Base-by-base conservation (phyloP, 2,888 invertebrate genomes). In the Ochropleura plecta region DNA sequence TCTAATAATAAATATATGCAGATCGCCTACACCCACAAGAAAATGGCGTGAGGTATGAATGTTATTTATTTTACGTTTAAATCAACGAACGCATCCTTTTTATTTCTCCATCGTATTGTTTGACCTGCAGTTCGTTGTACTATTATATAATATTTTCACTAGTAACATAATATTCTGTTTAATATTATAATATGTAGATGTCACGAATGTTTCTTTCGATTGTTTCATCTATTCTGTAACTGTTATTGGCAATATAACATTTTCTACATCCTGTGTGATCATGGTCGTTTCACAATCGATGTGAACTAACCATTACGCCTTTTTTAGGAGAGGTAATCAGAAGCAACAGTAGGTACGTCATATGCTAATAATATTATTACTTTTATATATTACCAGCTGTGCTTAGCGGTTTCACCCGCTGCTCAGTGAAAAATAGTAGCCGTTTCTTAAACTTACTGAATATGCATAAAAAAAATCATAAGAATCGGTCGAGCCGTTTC, bases 131-230 rank as follows among this genome's bases (percentile, higher is more conserved):
- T 18, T 16, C 10, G 40, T 62, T 62, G 12, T 16, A 12, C 10
- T 62, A 12, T 49, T 46, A 40, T 20, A 40, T 20, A 60, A 66
- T 78, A 62, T 70, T 60, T 48, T 78, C 4, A 66, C 5, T 55
- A 2, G 12, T 55, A 16, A 18, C 12, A 20, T 12, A 70, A 44
- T 59, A 55, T 59, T 49, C 44, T 18, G 20, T 60, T 48, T n/a
- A 42, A 65, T 42, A 8, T 8, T 12, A n/a, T 44, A 62, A 55
- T 70, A n/a, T n/a, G n/a, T n/a, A 44, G 44, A 66, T 55, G 18
- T 10, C 44, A 66, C 20, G 14, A 30, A 53, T 55, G 59, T 55
- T 76, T 62, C 44, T 20, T 62, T 62, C n/a, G n/a, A 55, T 82
- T 70, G 48, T 44, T 67, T 49, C n/a, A 16, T 30, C 30, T 30